Percentiles rank a stretch among this genome's conserved stretches.
phyloP scores from a whole-genome alignment of 2,113 vertebrate genomes.

The Austrofundulus limnaeus region DNA sequence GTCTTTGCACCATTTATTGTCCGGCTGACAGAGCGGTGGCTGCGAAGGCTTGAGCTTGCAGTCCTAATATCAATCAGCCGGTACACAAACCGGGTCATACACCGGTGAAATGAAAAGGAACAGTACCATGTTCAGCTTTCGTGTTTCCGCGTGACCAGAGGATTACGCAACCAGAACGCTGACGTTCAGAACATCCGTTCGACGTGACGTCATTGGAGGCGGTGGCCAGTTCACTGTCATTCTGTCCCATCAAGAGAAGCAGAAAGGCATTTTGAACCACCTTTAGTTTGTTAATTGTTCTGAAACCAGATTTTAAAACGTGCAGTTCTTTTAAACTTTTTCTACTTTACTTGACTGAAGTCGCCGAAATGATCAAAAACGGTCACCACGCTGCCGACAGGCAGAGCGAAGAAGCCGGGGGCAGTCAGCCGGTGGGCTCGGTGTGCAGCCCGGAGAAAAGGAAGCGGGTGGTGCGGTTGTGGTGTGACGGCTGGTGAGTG shows the following conservation, averaged over 20 bases:
- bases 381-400: slow-evolving; percentile 70
- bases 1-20: too few species aligned
- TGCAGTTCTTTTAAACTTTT: not conserved
- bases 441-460: slow-evolving; percentile 74
- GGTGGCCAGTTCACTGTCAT: slow-evolving; percentile 31
- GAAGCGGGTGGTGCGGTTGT: slow-evolving; percentile 83
- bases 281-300: not conserved
- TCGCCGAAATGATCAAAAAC: slow-evolving; percentile 83
- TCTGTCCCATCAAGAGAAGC: not conserved
- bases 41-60: too few species aligned
- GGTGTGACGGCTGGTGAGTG: slow-evolving; percentile 95
- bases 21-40: too few species aligned
- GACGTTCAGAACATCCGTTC: slow-evolving; percentile 17
- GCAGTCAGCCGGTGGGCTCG: slow-evolving; percentile 14
- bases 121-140: not conserved
- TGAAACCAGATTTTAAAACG: not conserved
- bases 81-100: too few species aligned
- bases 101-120: too few species aligned
- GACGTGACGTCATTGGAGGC: slow-evolving; percentile 59
- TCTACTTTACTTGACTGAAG: accelerated
- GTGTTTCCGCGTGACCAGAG: slow-evolving; percentile 25
- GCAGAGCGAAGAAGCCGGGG: slow-evolving; percentile 25
- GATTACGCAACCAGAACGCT: slow-evolving; percentile 33
- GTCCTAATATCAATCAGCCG: too few species aligned
- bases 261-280: not conserved